phyloP scores from a whole-genome alignment of 2,113 vertebrate genomes.

The Amblyopsis rosae region DNA sequence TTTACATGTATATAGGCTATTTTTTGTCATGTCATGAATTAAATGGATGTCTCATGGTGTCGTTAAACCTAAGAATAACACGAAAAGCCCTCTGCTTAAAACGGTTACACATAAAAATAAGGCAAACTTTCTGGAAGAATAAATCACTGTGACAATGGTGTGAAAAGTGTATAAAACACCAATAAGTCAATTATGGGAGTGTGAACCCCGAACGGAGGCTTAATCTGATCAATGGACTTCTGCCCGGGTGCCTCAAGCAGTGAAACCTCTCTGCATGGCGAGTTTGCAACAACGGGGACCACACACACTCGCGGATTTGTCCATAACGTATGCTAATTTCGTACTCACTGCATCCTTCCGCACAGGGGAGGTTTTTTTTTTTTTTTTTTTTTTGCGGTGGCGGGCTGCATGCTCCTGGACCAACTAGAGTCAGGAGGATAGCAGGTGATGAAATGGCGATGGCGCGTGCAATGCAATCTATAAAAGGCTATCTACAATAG shows the following conservation, averaged over 20 bases:
- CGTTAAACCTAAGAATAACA: too few species aligned
- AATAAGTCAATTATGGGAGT: constrained; percentile 89
- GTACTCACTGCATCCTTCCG: constrained; percentile 88
- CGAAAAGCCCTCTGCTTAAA: background rate
- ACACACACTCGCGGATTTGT: constrained; percentile 84
- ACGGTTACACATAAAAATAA: background rate
- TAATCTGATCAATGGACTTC: constrained; percentile 75
- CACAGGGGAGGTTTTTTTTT: constrained; percentile 71
- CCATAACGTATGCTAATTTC: constrained; percentile 95
- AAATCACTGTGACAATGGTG: constrained; percentile 48
- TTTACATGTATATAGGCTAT: background rate
- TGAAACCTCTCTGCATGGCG: constrained; percentile 86
- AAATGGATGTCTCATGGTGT: too few species aligned
- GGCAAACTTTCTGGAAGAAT: constrained; percentile 55
- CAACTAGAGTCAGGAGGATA: constrained; percentile 73
- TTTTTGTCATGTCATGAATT: background rate
- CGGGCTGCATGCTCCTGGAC: too few species aligned
- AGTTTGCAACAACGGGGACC: constrained; percentile 77
- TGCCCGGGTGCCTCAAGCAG: constrained; percentile 69
- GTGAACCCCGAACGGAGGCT: constrained; percentile 82
- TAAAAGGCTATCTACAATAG: too few species aligned
- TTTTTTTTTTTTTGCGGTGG: too few species aligned
- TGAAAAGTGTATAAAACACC: constrained; percentile 86
- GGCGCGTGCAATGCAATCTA: too few species aligned
- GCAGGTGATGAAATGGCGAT: too few species aligned